phyloP scores from a whole-genome alignment of 2,113 vertebrate genomes.

The Caretta caretta region DNA sequence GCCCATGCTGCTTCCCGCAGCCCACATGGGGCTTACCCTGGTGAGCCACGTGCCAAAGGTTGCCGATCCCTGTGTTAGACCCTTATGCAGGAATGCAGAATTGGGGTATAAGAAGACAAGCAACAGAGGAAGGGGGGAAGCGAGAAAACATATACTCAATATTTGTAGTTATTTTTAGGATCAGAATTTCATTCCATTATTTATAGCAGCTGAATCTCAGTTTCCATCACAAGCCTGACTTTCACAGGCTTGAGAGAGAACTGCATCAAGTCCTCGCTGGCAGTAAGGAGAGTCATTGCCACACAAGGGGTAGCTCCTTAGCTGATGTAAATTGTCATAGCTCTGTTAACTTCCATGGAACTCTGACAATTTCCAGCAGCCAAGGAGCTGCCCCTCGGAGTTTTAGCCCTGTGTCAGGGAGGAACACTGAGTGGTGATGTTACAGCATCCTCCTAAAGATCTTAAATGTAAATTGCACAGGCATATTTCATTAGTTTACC shows the following conservation, averaged over 20 bases:
- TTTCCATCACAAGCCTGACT: background rate
- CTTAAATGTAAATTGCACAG: background rate
- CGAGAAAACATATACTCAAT: background rate
- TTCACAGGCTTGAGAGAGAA: background rate
- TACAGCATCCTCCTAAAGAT: background rate
- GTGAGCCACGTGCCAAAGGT: no score
- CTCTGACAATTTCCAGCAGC: background rate
- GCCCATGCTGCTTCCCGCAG: no score
- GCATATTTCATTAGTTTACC: background rate
- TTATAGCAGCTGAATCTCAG: background rate
- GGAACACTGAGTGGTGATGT: accelerated
- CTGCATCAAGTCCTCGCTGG: background rate
- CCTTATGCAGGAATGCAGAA: background rate
- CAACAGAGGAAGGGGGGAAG: background rate
- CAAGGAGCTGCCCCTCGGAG: accelerated
- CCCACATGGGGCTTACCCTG: no score
- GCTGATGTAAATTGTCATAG: background rate
- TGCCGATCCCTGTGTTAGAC: background rate
- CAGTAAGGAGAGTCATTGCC: background rate
- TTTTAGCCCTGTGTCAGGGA: accelerated
- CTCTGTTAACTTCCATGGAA: accelerated
- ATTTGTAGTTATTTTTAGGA: background rate
- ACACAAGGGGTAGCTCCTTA: background rate
- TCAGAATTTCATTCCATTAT: background rate
- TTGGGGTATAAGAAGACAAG: background rate